A percentile compares a stretch with the other conserved stretches of the same genome.
Evolutionary conservation across 2,797 vertebrate species (phyloP).

Genomic region (Crocodylus rhombifer): DNA sequence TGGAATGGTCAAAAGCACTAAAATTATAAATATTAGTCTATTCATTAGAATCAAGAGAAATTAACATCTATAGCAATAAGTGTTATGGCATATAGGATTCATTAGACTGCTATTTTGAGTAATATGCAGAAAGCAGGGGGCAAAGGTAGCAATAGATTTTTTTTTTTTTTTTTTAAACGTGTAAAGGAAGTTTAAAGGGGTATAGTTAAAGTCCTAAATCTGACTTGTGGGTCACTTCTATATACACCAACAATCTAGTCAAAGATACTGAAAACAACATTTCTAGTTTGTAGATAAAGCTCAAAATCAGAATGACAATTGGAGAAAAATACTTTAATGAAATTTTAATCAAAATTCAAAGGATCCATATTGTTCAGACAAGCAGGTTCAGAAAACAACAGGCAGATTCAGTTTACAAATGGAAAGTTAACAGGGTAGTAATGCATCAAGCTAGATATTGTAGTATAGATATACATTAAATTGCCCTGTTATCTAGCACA

Average conservation of each 20-base stretch:
- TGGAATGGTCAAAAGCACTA: too few species aligned
- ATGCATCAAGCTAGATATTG: not conserved
- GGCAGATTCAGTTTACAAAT: not conserved
- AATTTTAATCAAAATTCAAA: not conserved
- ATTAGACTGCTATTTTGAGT: constrained; percentile 36
- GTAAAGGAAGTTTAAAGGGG: not conserved
- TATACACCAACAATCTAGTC: not conserved
- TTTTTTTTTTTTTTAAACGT: not conserved
- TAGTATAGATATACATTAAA: not conserved
- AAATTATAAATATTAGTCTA: not conserved
- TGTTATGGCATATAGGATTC: not conserved
- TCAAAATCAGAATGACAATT: not conserved
- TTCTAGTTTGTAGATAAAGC: not conserved
- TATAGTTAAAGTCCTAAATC: not conserved
- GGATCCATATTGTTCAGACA: not conserved
- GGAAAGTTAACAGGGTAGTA: not conserved
- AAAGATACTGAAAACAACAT: not conserved
- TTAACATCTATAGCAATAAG: constrained; percentile 3
- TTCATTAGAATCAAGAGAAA: not conserved
- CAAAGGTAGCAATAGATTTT: not conserved
- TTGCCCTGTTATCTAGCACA: not conserved
- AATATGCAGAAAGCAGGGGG: not conserved
- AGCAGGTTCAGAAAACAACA: not conserved
- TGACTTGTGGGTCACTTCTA: not conserved
- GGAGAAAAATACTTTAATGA: not conserved